Conservation (phyloP, 2,113 vertebrate genomes). For the Tapirus terrestris region DNA sequence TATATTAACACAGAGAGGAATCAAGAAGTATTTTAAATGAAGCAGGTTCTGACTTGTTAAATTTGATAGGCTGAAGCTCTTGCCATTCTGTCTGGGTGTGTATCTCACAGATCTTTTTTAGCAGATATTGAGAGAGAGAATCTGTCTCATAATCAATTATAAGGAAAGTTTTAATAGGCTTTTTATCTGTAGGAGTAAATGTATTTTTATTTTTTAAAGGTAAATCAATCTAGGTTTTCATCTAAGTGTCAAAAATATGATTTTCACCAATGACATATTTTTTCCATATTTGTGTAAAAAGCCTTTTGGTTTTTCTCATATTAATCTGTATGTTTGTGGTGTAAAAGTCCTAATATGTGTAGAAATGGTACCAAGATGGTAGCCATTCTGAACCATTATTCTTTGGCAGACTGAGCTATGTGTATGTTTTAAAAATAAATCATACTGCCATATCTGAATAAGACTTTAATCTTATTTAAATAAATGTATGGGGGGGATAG, state of each 20-base stretch:
- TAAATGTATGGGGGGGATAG: background rate
- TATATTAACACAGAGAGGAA: background rate
- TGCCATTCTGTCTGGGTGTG: background rate
- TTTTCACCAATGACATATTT: conserved; percentile 3
- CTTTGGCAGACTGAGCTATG: background rate
- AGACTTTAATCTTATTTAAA: background rate
- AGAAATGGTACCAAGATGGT: background rate
- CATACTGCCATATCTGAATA: background rate
- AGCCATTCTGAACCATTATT: background rate
- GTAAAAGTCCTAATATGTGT: background rate
- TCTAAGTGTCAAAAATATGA: background rate
- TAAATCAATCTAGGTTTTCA: conserved; percentile 19
- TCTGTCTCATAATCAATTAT: background rate
- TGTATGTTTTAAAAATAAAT: conserved; percentile 48
- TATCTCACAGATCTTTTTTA: background rate
- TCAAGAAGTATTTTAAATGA: background rate
- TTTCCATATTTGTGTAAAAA: background rate
- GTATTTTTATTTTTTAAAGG: conserved; percentile 20
- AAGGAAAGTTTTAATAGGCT: background rate
- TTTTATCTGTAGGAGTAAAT: background rate
- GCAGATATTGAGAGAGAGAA: background rate
- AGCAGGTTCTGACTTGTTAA: conserved; percentile 31
- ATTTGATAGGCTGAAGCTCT: background rate
- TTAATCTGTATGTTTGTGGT: conserved; percentile 1
- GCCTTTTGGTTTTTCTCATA: background rate